Evolutionary conservation across 92 coral and sea anemone species (phyloP).

Genomic region (Porites rus): DNA sequence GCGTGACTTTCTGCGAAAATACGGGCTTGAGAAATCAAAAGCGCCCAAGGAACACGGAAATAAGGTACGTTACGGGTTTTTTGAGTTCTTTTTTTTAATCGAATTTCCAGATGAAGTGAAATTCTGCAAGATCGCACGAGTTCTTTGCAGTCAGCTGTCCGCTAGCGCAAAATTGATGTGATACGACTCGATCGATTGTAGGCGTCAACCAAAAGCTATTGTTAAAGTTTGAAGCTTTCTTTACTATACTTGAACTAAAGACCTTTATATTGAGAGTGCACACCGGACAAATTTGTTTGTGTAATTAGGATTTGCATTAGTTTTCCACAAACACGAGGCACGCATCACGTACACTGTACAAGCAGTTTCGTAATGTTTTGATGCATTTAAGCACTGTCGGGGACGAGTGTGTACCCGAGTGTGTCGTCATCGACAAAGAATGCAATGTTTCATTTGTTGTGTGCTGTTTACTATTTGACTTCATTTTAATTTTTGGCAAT

Average conservation of each 20-base stretch:
- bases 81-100: background rate
- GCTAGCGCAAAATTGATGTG: background rate
- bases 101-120: background rate
- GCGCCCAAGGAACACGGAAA: constrained; percentile 86
- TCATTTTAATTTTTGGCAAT: no score
- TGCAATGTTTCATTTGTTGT: constrained; percentile 4
- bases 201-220: constrained; percentile 44
- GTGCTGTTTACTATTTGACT: background rate
- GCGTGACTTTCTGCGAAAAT: constrained; percentile 93
- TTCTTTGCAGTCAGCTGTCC: constrained; percentile 29
- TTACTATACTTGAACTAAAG: background rate
- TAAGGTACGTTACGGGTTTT: constrained; percentile 62
- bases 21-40: constrained; percentile 89
- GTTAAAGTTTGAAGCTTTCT: no score
- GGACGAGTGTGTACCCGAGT: background rate
- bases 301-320: background rate
- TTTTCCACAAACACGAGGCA: background rate
- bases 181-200: constrained; percentile 10
- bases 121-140: constrained; percentile 5
- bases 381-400: constrained; percentile 2
- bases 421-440: constrained; percentile 39
- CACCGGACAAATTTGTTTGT: background rate
- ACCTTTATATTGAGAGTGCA: no score
- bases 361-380: constrained; percentile 56
- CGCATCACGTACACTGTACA: background rate